These are phyloP conservation scores for Mantis religiosa DNA, from an alignment of 2,888 invertebrate species.

Conservation along the genomic window DNA sequence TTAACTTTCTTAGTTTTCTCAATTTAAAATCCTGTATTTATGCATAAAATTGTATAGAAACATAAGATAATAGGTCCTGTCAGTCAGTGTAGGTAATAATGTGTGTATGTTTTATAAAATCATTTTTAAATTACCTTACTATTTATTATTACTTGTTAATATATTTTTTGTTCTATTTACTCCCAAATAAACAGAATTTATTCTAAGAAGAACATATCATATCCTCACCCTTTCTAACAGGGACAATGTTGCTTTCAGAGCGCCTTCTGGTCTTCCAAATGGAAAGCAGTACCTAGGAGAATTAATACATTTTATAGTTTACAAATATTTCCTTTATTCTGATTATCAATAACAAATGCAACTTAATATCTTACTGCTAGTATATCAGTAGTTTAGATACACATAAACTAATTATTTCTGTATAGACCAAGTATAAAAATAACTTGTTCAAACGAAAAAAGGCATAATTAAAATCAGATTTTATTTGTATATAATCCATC, in stretches of 20 bases:
- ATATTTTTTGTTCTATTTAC: background rate
- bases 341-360: background rate
- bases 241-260: conserved; percentile 92
- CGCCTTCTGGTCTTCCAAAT: conserved; percentile 97
- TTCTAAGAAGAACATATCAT: background rate
- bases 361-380: background rate
- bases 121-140: background rate
- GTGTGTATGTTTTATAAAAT: background rate
- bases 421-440: too few species aligned
- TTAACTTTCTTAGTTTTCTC: too few species aligned
- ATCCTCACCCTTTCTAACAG: conserved; percentile 75
- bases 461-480: too few species aligned
- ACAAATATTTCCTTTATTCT: background rate
- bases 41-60: too few species aligned
- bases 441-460: too few species aligned
- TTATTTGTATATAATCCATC: too few species aligned
- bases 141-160: background rate
- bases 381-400: too few species aligned
- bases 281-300: conserved; percentile 86
- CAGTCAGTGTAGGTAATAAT: too few species aligned
- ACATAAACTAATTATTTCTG: too few species aligned
- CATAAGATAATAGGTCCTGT: too few species aligned
- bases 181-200: background rate
- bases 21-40: too few species aligned
- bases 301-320: background rate